Evolutionary conservation across 1,140 invertebrate genomes (phyloP).

Genomic region (Agrypnia vestita): DNA sequence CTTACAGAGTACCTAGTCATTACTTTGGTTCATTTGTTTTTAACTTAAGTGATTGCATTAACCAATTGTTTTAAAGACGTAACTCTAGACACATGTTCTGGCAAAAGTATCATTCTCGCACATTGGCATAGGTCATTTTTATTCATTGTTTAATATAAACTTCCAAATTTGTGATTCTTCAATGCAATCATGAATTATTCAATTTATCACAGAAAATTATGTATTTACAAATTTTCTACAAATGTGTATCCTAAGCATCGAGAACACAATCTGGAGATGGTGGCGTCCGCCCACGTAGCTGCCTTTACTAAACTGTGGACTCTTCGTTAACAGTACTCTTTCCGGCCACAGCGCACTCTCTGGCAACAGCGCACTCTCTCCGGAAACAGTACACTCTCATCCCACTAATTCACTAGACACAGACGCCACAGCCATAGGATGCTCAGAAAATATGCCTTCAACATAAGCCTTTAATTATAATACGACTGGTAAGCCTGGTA

Average conservation of each 20-base stretch:
- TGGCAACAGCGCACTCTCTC: too few species aligned
- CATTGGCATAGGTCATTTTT: conserved; percentile 44
- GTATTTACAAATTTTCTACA: conserved; percentile 73
- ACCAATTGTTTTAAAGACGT: conserved; percentile 47
- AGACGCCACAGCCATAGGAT: conserved; percentile 15
- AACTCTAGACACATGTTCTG: conserved; percentile 52
- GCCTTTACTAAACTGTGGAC: neutral
- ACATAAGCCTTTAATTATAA: conserved; percentile 15
- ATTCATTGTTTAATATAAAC: conserved; percentile 50
- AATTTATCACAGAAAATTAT: conserved; percentile 76
- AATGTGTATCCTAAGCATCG: conserved; percentile 60
- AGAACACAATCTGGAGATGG: conserved; percentile 57
- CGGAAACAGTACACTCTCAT: too few species aligned
- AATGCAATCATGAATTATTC: conserved; percentile 73
- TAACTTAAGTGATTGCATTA: conserved; percentile 61
- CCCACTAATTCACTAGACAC: too few species aligned
- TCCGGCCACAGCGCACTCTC: neutral
- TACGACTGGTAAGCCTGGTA: neutral
- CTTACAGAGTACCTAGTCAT: conserved; percentile 74
- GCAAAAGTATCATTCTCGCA: conserved; percentile 46
- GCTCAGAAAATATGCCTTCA: conserved; percentile 19
- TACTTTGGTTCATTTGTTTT: conserved; percentile 72
- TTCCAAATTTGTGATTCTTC: conserved; percentile 63
- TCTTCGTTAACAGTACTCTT: too few species aligned
- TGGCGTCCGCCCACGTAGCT: conserved; percentile 11